Conservation (phyloP, 2,113 vertebrate species). For the Triplophysa rosa region DNA sequence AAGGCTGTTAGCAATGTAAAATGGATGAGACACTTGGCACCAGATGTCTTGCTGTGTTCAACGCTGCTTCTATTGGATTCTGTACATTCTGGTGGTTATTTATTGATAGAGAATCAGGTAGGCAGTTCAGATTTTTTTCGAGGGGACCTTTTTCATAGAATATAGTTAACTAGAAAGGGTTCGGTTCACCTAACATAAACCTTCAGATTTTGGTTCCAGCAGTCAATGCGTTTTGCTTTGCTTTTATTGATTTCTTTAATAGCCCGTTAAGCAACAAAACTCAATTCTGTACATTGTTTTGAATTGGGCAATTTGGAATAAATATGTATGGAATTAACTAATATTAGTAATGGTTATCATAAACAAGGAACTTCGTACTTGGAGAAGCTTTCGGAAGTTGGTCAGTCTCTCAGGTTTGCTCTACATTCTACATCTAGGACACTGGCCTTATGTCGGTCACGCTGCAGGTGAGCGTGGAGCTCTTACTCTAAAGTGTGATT, state of each 20-base stretch:
- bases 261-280: not conserved
- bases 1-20: not conserved
- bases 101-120: not conserved
- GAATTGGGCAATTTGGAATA: too few species aligned
- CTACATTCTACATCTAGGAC: constrained; percentile 42
- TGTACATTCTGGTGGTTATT: not conserved
- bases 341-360: not conserved
- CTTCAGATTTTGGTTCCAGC: too few species aligned
- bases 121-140: not conserved
- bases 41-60: not conserved
- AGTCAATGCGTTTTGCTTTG: not conserved
- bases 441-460: constrained; percentile 23
- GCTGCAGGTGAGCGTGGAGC: constrained; percentile 13
- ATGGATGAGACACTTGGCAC: not conserved
- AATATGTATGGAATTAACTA: too few species aligned
- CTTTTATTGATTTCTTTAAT: not conserved
- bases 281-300: not conserved
- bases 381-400: not conserved
- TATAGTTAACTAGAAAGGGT: too few species aligned
- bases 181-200: too few species aligned
- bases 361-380: not conserved
- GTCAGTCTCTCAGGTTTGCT: constrained; percentile 14
- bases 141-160: too few species aligned
- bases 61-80: not conserved
- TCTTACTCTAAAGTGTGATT: constrained; percentile 40